These are phyloP conservation scores for Stegodyphus dumicola DNA, from an alignment of 1,140 invertebrate genomes.

Conservation along the genomic window DNA sequence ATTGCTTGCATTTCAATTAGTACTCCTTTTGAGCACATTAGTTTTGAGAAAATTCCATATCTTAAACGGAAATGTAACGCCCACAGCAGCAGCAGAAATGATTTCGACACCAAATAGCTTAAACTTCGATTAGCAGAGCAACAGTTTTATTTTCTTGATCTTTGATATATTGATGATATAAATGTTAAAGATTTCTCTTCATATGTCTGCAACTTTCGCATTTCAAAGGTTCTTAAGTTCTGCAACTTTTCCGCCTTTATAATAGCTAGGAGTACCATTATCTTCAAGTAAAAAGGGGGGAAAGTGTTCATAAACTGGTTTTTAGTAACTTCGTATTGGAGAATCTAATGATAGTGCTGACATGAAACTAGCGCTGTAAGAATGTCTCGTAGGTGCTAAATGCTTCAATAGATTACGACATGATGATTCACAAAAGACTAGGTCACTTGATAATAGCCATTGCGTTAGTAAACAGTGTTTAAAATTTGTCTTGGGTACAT, in stretches of 20 bases:
- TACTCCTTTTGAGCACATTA: no score
- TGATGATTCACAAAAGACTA: background rate
- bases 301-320: constrained; percentile 36
- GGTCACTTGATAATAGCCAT: background rate
- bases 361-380: constrained; percentile 28
- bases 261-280: constrained; percentile 47
- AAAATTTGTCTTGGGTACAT: background rate
- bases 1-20: no score
- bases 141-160: no score
- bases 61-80: no score
- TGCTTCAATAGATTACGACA: background rate
- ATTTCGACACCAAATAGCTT: no score
- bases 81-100: no score
- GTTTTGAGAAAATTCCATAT: no score
- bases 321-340: constrained; percentile 17
- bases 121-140: no score
- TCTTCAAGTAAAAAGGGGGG: background rate
- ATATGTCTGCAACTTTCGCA: no score
- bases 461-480: background rate
- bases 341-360: constrained; percentile 49
- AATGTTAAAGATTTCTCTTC: no score
- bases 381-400: constrained; percentile 21
- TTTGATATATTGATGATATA: no score
- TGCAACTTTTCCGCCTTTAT: background rate
- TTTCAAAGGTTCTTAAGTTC: constrained; percentile 21